These are phyloP conservation scores for Palythoa grandiflora DNA, from an alignment of 92 coral and sea anemone genomes.

Conservation along the genomic window DNA sequence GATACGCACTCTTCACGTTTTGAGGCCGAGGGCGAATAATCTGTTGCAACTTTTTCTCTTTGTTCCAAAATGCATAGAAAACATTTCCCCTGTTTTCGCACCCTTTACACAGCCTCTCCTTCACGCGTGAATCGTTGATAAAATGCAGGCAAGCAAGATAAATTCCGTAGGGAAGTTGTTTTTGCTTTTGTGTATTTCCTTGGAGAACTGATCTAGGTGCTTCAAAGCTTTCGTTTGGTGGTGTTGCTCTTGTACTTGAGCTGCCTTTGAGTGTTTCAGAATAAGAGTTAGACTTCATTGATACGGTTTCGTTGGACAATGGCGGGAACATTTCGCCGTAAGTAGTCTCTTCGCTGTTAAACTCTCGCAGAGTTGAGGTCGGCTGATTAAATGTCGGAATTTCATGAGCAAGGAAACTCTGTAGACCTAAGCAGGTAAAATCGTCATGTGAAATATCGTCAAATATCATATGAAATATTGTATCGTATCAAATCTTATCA, in stretches of 20 bases:
- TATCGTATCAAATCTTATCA: too few relatives aligned
- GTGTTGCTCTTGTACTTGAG: neutral
- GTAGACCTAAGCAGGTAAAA: neutral
- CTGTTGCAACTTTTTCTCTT: conserved; percentile 14
- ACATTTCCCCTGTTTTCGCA: conserved; percentile 21
- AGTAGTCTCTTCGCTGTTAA: neutral
- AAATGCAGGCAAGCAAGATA: neutral
- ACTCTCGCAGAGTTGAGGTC: neutral
- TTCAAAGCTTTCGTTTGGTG: neutral
- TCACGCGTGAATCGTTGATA: neutral
- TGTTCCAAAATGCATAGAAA: conserved; percentile 12
- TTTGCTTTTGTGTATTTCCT: neutral
- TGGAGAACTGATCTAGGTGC: neutral
- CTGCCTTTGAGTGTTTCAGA: neutral
- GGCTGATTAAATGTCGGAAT: conserved; percentile 1
- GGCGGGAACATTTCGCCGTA: conserved; percentile 13
- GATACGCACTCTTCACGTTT: neutral
- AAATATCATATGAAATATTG: too few relatives aligned
- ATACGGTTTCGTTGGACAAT: neutral
- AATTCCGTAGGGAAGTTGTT: conserved; percentile 6
- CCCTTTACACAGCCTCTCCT: conserved; percentile 12
- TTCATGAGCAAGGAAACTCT: neutral
- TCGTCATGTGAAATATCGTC: too few relatives aligned
- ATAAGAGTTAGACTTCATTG: neutral
- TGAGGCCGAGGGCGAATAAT: conserved; percentile 12